Evolutionary conservation across 2,113 vertebrate species (phyloP), one percentile per base, ranked within the genome.

Genomic region (Myotis brandtii): DNA sequence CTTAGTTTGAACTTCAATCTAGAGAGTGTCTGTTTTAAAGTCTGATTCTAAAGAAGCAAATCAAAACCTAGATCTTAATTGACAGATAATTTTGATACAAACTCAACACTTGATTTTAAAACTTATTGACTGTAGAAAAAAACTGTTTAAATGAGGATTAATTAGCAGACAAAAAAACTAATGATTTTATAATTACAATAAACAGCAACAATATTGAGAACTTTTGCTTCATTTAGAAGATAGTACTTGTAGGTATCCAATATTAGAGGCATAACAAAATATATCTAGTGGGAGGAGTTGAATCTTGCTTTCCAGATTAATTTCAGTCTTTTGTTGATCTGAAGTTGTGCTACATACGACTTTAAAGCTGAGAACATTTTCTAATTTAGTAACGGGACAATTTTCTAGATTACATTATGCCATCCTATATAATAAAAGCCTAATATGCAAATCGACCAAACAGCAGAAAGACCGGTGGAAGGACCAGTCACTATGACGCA

Each of bases 51-150:
- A 79, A 86, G 59, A 88, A 81, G 56, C 50, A 93, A 95, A 89
- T 85, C 9, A 87, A 85, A 94, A 48, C 43, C 23, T 18, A 76
- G 21, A 86, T 73, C 17, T 95, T 84, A 56, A 91, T 95, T 80
- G 48, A 91, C 14, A 88, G 20, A 20, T 67, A 79, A 80, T 81
- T 95, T 37, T 93, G 34, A 89, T 75, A 82, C 96, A 95, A 77
- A 56, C 11, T 23, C 46, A 91, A 54, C 17, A 84, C 48, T 59
- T 80, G 43, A 72, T 52, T 91, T 76, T 85, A 92, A 93, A 91
- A 88, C 16, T 62, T 69, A 81, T 0, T 66, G 16, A 87, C 84
- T 92, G 56, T 83, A 95, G 50, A 11, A 54, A 89, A 94, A 86
- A 72, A 89, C 25, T 50, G 34, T 88, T 62, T n/a, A 86, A 77